Base-by-base conservation (phyloP, 2,113 vertebrate species). In the Plotosus lineatus region DNA sequence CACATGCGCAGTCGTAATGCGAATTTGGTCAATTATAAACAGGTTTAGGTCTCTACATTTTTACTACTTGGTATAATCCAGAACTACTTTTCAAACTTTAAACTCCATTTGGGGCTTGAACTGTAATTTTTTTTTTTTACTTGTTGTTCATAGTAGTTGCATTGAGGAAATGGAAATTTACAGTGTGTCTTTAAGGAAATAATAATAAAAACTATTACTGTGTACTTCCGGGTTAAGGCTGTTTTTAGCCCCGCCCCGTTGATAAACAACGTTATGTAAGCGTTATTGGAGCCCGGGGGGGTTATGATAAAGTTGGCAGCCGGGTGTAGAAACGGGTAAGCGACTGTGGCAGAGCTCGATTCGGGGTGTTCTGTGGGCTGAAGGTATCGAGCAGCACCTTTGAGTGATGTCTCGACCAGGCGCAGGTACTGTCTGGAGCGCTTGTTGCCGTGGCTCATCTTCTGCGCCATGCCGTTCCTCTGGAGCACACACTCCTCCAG, bases 401-500 rank as follows among this genome's bases (percentile, higher is more conserved):
- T 98, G 3, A 98, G 92, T 0, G 97, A 97, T 0, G 96, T 97
- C 93, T 98, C 97, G 83, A 98, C 97, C 89, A 98, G 93, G n/a
- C 94, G 93, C 87, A 98, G 92, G 91, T 97, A 98, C 77, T 96
- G 95, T 86, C 94, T 94, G 28, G 94, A 95, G 85, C 88, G 92
- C 86, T 95, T 96, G 90, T 95, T 95, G n/a, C 96, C 96, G 82
- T 97, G 96, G 83, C 95, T 96, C 95, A 98, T 96, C 75, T 93
- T 95, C 92, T 97, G 96, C 50, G 95, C 97, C 88, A 96, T 88
- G 55, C 95, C 95, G 88, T 95, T 95, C 85, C 94, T 94, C 90
- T 98, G 96, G 80, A 98, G 92, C 74, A 98, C 96, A 73, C 96
- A 98, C 90, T 98, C 96, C 84, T 98, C 95, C 87, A 98, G 92